Percentiles rank a stretch among this genome's conserved stretches.
These are phyloP conservation scores for Pterostichus niger DNA, from an alignment of 2,888 invertebrate species.

Conservation along the genomic window DNA sequence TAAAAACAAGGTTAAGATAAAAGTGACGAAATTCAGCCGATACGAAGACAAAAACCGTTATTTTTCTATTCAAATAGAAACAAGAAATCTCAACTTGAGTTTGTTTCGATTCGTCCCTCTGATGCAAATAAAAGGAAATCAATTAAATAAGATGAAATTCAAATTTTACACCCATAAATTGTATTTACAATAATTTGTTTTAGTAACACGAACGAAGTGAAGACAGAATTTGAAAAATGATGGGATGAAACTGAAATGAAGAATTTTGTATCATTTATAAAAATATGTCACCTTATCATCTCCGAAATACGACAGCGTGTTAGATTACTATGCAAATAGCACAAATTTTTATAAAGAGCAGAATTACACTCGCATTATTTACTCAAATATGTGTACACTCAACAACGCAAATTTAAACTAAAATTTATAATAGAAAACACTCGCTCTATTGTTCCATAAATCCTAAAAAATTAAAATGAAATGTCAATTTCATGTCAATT, in stretches of 20 bases:
- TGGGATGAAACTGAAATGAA: slow-evolving; percentile 28
- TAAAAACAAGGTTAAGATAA: slow-evolving; percentile 49
- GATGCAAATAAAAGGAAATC: slow-evolving; percentile 30
- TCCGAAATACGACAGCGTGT: slow-evolving; percentile 29
- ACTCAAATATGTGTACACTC: slow-evolving; percentile 5
- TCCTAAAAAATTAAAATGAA: slow-evolving; percentile 24
- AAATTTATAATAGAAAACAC: slow-evolving; percentile 15
- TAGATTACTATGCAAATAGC: slow-evolving; percentile 48
- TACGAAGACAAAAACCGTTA: slow-evolving; percentile 34
- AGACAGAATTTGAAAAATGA: slow-evolving; percentile 41
- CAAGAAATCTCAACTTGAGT: slow-evolving; percentile 16
- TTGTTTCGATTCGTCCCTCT: slow-evolving; percentile 32
- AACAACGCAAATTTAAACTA: neutral
- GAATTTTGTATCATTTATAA: slow-evolving; percentile 48
- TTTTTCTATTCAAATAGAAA: slow-evolving; percentile 53
- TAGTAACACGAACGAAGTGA: slow-evolving; percentile 8
- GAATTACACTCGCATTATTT: slow-evolving; percentile 25
- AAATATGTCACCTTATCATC: slow-evolving; percentile 47
- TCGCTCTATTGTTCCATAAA: slow-evolving; percentile 20
- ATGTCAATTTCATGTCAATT: slow-evolving; percentile 31
- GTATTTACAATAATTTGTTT: slow-evolving; percentile 41
- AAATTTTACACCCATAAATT: slow-evolving; percentile 34
- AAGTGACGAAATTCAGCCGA: slow-evolving; percentile 38
- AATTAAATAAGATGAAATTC: slow-evolving; percentile 32
- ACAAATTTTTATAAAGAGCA: slow-evolving; percentile 34